phyloP scores from a whole-genome alignment of 2,888 invertebrate species.

The Stenotaenia linearis region DNA sequence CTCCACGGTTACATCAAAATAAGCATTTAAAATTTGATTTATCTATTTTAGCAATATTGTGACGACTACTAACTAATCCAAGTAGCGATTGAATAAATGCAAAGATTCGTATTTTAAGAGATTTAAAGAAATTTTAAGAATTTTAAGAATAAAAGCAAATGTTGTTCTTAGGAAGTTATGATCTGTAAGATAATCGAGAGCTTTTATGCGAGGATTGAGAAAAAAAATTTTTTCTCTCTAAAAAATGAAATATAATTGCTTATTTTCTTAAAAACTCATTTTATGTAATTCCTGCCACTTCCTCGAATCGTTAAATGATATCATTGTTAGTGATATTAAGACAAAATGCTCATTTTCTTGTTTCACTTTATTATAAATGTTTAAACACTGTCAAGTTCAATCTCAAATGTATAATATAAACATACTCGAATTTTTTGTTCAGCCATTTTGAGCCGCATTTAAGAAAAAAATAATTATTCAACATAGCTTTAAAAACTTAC shows the following conservation, averaged over 20 bases:
- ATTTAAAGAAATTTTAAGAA: background rate
- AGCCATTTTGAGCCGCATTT: too few species aligned
- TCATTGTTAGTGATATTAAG: background rate
- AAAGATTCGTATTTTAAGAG: too few species aligned
- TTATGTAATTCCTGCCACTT: constrained; percentile 3
- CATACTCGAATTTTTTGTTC: too few species aligned
- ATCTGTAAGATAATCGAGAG: background rate
- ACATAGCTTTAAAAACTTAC: too few species aligned
- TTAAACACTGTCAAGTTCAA: background rate
- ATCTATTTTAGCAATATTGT: background rate
- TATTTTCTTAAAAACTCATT: background rate
- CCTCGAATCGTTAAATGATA: background rate
- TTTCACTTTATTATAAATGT: background rate
- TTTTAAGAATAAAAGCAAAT: background rate
- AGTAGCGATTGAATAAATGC: background rate
- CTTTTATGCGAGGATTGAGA: background rate
- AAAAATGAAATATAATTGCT: background rate
- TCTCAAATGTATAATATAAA: background rate
- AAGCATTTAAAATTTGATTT: background rate
- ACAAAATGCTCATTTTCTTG: constrained; percentile 1
- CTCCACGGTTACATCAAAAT: background rate
- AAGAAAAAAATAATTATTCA: too few species aligned
- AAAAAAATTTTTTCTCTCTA: too few species aligned
- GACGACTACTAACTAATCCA: background rate
- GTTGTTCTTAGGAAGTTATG: background rate